Evolutionary conservation across 2,797 vertebrate species (phyloP), one percentile per base, ranked within the genome.

Genomic region (Mustela erminea): DNA sequence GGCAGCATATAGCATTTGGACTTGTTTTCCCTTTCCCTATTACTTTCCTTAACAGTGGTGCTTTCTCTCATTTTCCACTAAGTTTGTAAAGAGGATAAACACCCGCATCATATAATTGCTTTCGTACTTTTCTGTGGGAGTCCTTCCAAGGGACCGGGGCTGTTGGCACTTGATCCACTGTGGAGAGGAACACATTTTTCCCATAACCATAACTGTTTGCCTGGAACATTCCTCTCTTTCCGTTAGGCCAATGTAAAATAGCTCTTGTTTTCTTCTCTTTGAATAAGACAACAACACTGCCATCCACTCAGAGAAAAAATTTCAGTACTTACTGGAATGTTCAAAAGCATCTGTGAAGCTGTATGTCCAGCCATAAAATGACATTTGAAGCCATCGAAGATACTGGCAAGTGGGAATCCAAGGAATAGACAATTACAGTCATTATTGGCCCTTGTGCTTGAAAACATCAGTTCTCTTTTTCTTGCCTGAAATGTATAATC

Each of bases 291-390:
- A 1, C 97, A 97, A 96, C n/a, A 41, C 89, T 96, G 68, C 82
- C 96, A 97, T 93, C 41, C 56, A 95, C 96, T 97, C 78, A 95
- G 96, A 98, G 97, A 97, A 60, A 98, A 97, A 97, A 88, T 96
- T 82, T 85, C 77, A 96, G 54, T 98, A 96, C 96, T 98, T 97
- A 91, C 62, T 70, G 68, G 91, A 94, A 97, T 97, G 52, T 92
- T 98, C 95, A 97, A 87, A 93, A 98, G 70, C 94, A 96, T 56
- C 64, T 23, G 58, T 38, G 64, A 98, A 97, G 13, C 78, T 95
- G 1, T 80, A 95, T 56, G 81, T 93, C 90, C 87, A 95, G 66
- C 58, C 78, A 1, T 74, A 90, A 98, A 95, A 97, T 96, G 43
- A 52, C 87, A 95, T 90, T 49, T 38, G 66, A 98, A 97, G 35